Base-by-base conservation (phyloP, 2,797 vertebrate genomes). In the Mormyrops boulengeri region DNA sequence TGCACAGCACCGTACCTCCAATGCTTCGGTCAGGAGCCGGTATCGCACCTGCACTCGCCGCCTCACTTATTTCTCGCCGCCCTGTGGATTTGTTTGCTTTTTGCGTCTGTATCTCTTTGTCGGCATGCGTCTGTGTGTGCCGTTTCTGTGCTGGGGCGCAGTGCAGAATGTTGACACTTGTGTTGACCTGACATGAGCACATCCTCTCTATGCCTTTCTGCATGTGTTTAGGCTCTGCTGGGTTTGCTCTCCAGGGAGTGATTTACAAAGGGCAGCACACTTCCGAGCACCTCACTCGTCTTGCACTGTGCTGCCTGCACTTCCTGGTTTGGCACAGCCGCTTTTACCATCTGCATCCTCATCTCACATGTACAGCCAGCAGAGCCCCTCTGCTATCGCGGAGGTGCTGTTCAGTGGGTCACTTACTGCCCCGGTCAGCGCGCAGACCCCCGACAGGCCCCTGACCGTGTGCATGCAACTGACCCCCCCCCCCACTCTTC, bases 401-500 rank as follows among this genome's bases (percentile, higher is more conserved):
- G 82, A 49, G 8, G 7, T 52, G 47, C 44, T 22, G 41, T 85
- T 41, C 41, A 30, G 3, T 0, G 17, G 73, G 38, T n/a, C 8
- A 12, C 47, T 34, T 6, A 38, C 26, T 34, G 9, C 22, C 9
- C 41, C 19, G 1, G n/a, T 50, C n/a, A 30, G 82, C 17, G 3
- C 1, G 5, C 41, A 82, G 77, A 30, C 38, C 30, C 38, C 44
- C 38, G 0, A 84, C 3, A 44, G 19, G 22, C 22, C 49, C 19
- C 47, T 49, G 82, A 85, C n/a, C 1, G 2, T 12, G 44, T 5
- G 6, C n/a, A 44, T 84, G 7, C 80, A 9, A n/a, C 80, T 26
- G 38, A 19, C 57, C 50, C 34, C 53, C 90, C 9, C 26, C 34
- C 26, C 26, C 26, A n/a, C 44, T 91, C 88, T 92, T 94, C 91